Evolutionary conservation across 2,113 vertebrate genomes (phyloP).

Genomic region (Ammospiza nelsoni): DNA sequence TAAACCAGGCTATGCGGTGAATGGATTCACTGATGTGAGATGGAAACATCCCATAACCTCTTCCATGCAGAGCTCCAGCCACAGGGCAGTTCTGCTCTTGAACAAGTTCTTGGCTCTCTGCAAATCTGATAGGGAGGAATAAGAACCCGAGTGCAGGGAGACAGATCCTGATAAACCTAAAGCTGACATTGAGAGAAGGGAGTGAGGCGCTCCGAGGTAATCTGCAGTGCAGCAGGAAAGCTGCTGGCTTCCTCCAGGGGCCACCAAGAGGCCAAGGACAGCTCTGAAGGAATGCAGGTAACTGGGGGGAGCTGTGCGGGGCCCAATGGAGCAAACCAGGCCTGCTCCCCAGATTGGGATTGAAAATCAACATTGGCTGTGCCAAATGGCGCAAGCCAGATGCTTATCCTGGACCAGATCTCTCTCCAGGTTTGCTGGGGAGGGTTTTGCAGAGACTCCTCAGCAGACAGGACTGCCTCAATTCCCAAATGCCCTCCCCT

Average conservation of each 20-base stretch:
- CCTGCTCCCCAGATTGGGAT: neutral
- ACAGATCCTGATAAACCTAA: neutral
- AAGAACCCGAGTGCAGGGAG: neutral
- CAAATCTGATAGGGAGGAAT: neutral
- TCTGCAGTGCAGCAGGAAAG: conserved; percentile 34
- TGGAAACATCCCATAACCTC: neutral
- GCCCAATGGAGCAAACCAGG: accelerated
- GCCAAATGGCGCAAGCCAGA: neutral
- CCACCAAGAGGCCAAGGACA: conserved; percentile 1
- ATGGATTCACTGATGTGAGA: neutral
- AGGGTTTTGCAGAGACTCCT: neutral
- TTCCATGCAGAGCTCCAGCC: neutral
- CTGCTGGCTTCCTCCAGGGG: conserved; percentile 37
- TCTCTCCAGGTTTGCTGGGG: neutral
- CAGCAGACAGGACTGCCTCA: neutral
- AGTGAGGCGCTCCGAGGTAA: neutral
- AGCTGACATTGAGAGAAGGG: conserved; percentile 54
- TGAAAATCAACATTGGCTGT: accelerated
- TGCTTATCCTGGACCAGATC: neutral
- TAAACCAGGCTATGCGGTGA: neutral
- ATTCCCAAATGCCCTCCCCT: neutral
- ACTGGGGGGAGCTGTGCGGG: neutral
- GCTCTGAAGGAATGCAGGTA: conserved; percentile 29
- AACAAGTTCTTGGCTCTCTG: neutral
- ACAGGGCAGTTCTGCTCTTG: neutral